phyloP scores from a whole-genome alignment of 2,888 invertebrate species.

The Dryobota labecula region DNA sequence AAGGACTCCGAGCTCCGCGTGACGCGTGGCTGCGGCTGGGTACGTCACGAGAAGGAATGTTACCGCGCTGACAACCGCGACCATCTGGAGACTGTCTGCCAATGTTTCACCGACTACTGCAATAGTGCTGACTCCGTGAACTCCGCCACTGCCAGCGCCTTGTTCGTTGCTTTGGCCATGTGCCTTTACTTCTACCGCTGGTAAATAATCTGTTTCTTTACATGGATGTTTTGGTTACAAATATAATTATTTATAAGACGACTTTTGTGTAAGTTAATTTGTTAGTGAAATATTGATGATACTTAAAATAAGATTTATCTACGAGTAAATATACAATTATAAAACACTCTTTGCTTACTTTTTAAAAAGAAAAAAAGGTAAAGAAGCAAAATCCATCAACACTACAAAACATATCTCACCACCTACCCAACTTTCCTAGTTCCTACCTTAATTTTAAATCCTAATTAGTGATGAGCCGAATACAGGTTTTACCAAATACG shows the following conservation, averaged over 20 bases:
- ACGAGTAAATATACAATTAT: constrained; percentile 14
- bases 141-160: constrained; percentile 61
- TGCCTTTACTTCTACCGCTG: constrained; percentile 69
- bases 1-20: constrained; percentile 86
- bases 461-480: too few species aligned
- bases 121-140: constrained; percentile 81
- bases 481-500: too few species aligned
- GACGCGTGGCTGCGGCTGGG: constrained; percentile 93
- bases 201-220: neutral
- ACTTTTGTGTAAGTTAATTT: neutral
- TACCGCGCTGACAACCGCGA: constrained; percentile 91
- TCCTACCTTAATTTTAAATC: neutral
- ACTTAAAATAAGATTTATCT: neutral
- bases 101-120: constrained; percentile 91
- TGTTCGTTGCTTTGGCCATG: constrained; percentile 73
- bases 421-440: neutral
- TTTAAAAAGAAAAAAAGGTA: too few species aligned
- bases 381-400: too few species aligned
- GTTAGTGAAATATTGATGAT: constrained; percentile 14
- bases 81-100: constrained; percentile 91
- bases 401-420: too few species aligned
- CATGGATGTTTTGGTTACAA: neutral
- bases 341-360: neutral
- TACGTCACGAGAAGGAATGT: constrained; percentile 85
- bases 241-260: neutral